Percentiles rank a stretch among this genome's conserved stretches.
These are phyloP conservation scores for Oophaga pumilio DNA, from an alignment of 2,113 vertebrate species.

Conservation along the genomic window DNA sequence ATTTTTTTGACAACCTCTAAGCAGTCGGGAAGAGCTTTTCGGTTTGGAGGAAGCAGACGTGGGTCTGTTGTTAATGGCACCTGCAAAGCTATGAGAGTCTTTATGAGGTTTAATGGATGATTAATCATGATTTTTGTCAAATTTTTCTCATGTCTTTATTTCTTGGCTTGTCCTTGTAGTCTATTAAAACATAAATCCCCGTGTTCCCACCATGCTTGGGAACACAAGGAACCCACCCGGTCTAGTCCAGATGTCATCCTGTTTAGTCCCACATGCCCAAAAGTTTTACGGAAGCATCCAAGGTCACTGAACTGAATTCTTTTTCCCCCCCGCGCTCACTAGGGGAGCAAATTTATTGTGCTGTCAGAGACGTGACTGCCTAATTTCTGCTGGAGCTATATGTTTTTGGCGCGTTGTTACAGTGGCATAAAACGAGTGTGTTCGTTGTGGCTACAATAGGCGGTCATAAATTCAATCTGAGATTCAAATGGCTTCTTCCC, in stretches of 20 bases:
- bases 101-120: conserved; percentile 73
- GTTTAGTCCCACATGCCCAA: conserved; percentile 76
- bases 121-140: conserved; percentile 80
- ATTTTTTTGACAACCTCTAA: conserved; percentile 49
- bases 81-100: conserved; percentile 65
- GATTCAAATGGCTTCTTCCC: not conserved
- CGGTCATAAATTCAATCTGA: not conserved
- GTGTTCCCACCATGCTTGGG: conserved; percentile 27
- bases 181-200: conserved; percentile 80
- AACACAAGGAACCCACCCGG: conserved; percentile 41
- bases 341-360: conserved; percentile 76
- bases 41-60: conserved; percentile 4
- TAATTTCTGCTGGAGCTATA: conserved; percentile 72
- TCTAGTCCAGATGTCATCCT: conserved; percentile 77
- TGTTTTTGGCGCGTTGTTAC: conserved; percentile 70
- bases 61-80: conserved; percentile 64
- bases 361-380: conserved; percentile 65
- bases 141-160: conserved; percentile 69
- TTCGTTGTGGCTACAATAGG: not conserved
- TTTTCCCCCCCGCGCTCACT: conserved; percentile 69
- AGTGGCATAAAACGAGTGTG: not conserved
- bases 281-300: conserved; percentile 72
- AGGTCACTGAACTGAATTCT: conserved; percentile 78
- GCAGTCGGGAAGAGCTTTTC: not conserved
- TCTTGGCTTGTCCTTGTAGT: conserved; percentile 73